phyloP scores from a whole-genome alignment of 53 echinoderm and acorn worm species.

The Paelopatides confundens region DNA sequence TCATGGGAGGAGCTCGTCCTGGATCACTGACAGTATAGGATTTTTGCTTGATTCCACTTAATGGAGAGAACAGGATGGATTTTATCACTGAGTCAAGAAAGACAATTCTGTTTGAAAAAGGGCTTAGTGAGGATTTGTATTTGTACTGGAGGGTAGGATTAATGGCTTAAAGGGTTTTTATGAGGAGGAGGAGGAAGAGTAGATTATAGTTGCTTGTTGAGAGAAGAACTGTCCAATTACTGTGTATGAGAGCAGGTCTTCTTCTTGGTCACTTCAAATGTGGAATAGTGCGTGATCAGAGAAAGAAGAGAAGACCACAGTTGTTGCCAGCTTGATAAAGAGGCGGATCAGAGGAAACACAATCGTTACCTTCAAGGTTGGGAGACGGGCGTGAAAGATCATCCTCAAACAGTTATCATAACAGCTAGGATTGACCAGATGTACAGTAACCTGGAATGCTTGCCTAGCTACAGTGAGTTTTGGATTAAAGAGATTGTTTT shows the following conservation, averaged over 20 bases:
- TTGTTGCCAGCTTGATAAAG: too few relatives aligned
- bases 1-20: not conserved
- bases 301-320: too few relatives aligned
- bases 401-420: too few relatives aligned
- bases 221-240: not conserved
- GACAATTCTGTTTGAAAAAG: constrained; percentile 36
- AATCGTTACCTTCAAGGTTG: too few relatives aligned
- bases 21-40: constrained; percentile 26
- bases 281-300: too few relatives aligned
- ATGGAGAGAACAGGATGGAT: constrained; percentile 32
- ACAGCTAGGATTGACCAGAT: too few relatives aligned
- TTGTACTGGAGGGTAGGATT: constrained; percentile 43
- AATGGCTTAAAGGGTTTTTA: constrained; percentile 32
- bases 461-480: too few relatives aligned
- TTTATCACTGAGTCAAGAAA: constrained; percentile 15
- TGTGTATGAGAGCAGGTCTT: not conserved
- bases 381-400: too few relatives aligned
- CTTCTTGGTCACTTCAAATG: too few relatives aligned
- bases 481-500: too few relatives aligned
- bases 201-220: not conserved
- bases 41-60: constrained; percentile 9
- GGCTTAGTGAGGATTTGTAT: constrained; percentile 25
- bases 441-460: too few relatives aligned
- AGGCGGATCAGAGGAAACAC: too few relatives aligned
- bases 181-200: not conserved